Evolutionary conservation across 53 echinoderm and acorn worm genomes (phyloP).

Genomic region (Pentamera pediparva): DNA sequence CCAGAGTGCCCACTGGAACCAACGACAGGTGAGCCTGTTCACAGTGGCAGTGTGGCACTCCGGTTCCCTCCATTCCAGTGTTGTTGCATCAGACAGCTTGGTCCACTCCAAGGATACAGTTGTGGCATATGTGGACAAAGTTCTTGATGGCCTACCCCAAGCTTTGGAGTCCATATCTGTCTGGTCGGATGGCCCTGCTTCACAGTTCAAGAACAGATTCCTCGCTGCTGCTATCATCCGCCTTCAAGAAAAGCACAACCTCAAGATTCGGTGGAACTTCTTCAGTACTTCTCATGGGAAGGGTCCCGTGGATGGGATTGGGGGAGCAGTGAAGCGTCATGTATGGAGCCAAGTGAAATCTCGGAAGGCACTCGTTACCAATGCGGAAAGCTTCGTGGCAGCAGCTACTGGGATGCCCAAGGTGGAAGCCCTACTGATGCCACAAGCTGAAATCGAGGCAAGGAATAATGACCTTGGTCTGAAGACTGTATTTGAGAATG

Average conservation of each 20-base stretch:
- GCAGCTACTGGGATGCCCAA: constrained; percentile 47
- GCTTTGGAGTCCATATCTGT: not conserved
- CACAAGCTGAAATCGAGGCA: constrained; percentile 10
- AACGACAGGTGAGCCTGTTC: constrained; percentile 51
- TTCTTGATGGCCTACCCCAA: constrained; percentile 30
- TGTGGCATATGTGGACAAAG: constrained; percentile 4
- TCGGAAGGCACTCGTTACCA: constrained; percentile 31
- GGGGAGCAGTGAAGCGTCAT: constrained; percentile 35
- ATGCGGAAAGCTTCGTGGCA: constrained; percentile 45
- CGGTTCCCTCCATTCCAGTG: not conserved
- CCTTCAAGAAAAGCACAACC: constrained; percentile 29
- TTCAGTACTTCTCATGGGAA: constrained; percentile 55
- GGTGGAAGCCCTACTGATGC: constrained; percentile 18
- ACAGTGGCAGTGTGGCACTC: constrained; percentile 49
- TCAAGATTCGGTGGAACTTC: constrained; percentile 36
- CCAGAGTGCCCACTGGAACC: constrained; percentile 57
- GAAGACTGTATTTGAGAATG: constrained; percentile 4
- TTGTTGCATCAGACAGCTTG: constrained; percentile 27
- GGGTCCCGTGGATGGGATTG: constrained; percentile 51
- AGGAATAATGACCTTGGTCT: constrained; percentile 1
- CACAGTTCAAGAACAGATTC: constrained; percentile 49
- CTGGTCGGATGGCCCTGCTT: constrained; percentile 60
- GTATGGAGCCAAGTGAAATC: constrained; percentile 37
- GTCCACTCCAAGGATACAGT: constrained; percentile 10
- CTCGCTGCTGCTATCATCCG: constrained; percentile 25